A percentile compares a stretch with the other conserved stretches of the same genome.
Conservation (phyloP, 2,888 invertebrate genomes). For the Morpho helenor region DNA sequence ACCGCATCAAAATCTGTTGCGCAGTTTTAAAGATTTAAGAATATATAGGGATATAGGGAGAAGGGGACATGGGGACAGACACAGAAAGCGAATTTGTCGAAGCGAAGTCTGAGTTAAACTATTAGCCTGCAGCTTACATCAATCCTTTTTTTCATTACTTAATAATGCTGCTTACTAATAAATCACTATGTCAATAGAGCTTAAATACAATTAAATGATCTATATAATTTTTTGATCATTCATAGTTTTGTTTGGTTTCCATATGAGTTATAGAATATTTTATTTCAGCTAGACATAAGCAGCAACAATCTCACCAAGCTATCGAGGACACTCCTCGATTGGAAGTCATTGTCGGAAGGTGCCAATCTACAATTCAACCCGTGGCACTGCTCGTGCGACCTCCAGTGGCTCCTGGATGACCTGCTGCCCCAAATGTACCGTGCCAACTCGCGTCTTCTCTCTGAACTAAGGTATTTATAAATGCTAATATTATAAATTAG, state of each 20-base stretch:
- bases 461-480: slow-evolving; percentile 68
- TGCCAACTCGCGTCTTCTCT: slow-evolving; percentile 57
- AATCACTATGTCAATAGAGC: no score
- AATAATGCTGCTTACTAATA: no score
- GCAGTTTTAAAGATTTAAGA: no score
- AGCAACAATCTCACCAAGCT: slow-evolving; percentile 70
- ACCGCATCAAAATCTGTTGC: no score
- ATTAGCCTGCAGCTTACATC: not conserved
- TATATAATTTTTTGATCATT: no score
- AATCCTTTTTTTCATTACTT: no score
- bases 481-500: not conserved
- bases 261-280: not conserved
- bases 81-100: no score
- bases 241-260: no score
- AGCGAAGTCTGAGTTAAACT: not conserved
- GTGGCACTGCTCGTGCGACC: slow-evolving; percentile 79
- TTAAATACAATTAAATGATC: no score
- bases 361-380: slow-evolving; percentile 81
- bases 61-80: no score
- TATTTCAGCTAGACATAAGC: slow-evolving; percentile 76
- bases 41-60: no score
- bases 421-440: slow-evolving; percentile 70
- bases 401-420: slow-evolving; percentile 79
- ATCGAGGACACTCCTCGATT: slow-evolving; percentile 55
- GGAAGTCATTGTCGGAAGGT: slow-evolving; percentile 52